Conservation (phyloP, 2,113 vertebrate species). For the Anolis carolinensis region DNA sequence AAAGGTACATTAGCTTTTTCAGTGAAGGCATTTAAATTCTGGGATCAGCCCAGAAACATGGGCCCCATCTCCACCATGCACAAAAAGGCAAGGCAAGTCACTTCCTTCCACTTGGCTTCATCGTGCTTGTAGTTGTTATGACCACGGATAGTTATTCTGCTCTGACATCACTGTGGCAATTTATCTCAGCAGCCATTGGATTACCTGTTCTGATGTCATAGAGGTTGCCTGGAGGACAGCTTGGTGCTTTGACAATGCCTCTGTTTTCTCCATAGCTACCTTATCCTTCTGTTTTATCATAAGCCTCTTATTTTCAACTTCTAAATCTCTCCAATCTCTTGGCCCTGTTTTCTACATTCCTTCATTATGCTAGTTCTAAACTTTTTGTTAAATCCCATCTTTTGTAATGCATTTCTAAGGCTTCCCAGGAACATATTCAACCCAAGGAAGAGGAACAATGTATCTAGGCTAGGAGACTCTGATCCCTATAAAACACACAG, state of each 20-base stretch:
- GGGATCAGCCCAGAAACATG: neutral
- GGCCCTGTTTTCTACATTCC: neutral
- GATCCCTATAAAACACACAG: neutral
- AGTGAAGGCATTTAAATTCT: neutral
- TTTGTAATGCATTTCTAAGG: slow-evolving; percentile 1
- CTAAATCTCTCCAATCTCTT: neutral
- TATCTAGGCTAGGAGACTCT: neutral
- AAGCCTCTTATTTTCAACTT: slow-evolving; percentile 14
- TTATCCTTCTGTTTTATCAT: slow-evolving; percentile 19
- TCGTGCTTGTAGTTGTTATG: neutral
- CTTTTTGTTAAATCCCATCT: neutral
- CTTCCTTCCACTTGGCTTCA: neutral
- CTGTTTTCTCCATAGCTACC: neutral
- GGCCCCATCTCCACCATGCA: neutral
- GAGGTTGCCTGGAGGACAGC: slow-evolving; percentile 11
- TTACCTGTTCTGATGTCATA: slow-evolving; percentile 22
- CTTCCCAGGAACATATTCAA: neutral
- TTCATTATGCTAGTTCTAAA: neutral
- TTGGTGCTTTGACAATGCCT: neutral
- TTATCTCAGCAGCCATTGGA: slow-evolving; percentile 9
- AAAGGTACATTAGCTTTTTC: neutral
- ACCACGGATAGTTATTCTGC: slow-evolving; percentile 2
- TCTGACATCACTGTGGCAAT: neutral
- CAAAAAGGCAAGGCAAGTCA: neutral
- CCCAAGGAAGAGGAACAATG: neutral